Conservation (phyloP, 2,113 vertebrate genomes). For the Melospiza georgiana region DNA sequence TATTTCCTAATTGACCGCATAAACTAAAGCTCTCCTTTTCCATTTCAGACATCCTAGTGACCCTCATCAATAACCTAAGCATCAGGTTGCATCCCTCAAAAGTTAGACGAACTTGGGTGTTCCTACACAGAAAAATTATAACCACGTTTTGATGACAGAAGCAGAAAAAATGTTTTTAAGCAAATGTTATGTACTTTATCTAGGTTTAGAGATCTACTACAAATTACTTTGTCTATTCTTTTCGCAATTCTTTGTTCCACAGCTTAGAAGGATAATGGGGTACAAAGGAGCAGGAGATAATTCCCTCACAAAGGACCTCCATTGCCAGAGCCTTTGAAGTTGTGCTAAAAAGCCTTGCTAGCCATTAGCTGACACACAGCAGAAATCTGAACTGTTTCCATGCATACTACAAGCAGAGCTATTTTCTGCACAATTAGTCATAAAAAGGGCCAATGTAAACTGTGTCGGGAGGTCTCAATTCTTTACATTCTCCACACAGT, state of each 20-base stretch:
- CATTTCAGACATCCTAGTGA: not conserved
- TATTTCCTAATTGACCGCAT: not conserved
- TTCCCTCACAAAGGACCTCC: constrained; percentile 69
- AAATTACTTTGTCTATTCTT: constrained; percentile 48
- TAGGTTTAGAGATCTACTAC: constrained; percentile 54
- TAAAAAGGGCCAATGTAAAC: constrained; percentile 75
- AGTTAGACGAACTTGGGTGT: not conserved
- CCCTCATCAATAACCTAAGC: not conserved
- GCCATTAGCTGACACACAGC: constrained; percentile 74
- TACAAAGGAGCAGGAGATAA: constrained; percentile 72
- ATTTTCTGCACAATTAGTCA: constrained; percentile 76
- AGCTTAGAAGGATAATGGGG: constrained; percentile 57
- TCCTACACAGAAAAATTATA: constrained; percentile 18
- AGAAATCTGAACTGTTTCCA: constrained; percentile 72
- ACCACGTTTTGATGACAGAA: not conserved
- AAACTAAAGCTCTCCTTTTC: not conserved
- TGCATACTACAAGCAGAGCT: constrained; percentile 66
- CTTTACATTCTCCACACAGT: constrained; percentile 69
- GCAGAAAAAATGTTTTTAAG: constrained; percentile 27
- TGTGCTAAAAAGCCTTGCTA: constrained; percentile 56
- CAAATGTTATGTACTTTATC: constrained; percentile 35
- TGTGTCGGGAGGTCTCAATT: constrained; percentile 72
- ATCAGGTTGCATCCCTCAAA: not conserved
- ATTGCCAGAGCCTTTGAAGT: constrained; percentile 70
- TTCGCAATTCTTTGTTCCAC: constrained; percentile 34